These are phyloP conservation scores for Saccostrea echinata DNA, from an alignment of 1,140 invertebrate species.

Conservation along the genomic window DNA sequence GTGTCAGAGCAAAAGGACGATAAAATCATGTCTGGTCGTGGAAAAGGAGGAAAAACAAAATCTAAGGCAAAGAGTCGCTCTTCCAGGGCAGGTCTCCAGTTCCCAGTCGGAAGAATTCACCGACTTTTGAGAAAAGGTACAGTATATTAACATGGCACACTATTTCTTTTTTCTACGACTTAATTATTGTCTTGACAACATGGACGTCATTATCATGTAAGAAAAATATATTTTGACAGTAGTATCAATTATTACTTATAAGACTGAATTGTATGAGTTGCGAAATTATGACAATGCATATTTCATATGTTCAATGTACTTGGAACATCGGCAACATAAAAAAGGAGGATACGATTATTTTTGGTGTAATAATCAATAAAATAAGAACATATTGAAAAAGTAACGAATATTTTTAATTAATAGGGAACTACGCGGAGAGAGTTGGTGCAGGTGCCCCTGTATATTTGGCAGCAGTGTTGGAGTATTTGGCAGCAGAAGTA, in stretches of 20 bases:
- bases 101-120: constrained; percentile 79
- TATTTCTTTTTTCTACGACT: not conserved
- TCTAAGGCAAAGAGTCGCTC: constrained; percentile 79
- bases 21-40: constrained; percentile 69
- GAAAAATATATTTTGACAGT: not conserved
- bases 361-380: not conserved
- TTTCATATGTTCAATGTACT: not conserved
- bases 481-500: constrained; percentile 79
- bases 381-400: not conserved
- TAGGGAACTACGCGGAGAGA: constrained; percentile 70
- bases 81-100: constrained; percentile 79
- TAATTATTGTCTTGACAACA: constrained; percentile 11
- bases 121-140: constrained; percentile 77
- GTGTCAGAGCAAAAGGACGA: constrained; percentile 5
- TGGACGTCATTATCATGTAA: not conserved
- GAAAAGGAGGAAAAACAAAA: constrained; percentile 83
- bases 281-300: not conserved
- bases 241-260: not conserved
- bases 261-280: not conserved
- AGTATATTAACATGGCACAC: not conserved
- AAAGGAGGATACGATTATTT: not conserved
- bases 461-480: constrained; percentile 76
- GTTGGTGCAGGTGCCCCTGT: constrained; percentile 73
- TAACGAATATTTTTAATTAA: not conserved
- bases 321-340: not conserved